Conservation (phyloP, 2,797 vertebrate genomes). For the Syndactyla subalaris region DNA sequence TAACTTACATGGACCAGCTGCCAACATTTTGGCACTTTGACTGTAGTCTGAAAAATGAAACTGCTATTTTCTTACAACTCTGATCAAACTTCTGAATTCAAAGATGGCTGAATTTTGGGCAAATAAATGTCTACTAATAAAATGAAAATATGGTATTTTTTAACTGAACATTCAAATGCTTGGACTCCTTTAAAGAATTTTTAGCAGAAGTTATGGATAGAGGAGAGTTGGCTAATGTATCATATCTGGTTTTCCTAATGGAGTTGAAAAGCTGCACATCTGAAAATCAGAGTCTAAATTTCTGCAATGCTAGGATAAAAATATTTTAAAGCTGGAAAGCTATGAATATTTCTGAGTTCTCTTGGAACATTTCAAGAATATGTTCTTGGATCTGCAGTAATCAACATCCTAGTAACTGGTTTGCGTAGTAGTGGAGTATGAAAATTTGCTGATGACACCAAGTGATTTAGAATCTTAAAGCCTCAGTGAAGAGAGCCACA, state of each 20-base stretch:
- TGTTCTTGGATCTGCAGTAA: background rate
- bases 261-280: background rate
- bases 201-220: background rate
- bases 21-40: background rate
- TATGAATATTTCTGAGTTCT: background rate
- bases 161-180: background rate
- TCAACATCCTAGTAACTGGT: background rate
- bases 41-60: background rate
- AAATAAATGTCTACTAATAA: background rate
- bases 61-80: background rate
- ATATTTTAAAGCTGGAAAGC: background rate
- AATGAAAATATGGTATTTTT: background rate
- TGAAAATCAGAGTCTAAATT: background rate
- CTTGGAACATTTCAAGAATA: background rate
- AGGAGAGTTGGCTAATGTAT: background rate
- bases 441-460: background rate
- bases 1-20: background rate
- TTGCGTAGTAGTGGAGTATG: background rate
- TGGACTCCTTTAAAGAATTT: background rate
- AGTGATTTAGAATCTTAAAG: background rate
- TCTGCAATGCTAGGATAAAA: background rate
- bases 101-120: background rate
- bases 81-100: background rate
- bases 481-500: background rate
- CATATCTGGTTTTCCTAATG: background rate